Conservation (phyloP, 37 sponge, comb jelly and placozoan genomes). For the Eunapius fragilis region DNA sequence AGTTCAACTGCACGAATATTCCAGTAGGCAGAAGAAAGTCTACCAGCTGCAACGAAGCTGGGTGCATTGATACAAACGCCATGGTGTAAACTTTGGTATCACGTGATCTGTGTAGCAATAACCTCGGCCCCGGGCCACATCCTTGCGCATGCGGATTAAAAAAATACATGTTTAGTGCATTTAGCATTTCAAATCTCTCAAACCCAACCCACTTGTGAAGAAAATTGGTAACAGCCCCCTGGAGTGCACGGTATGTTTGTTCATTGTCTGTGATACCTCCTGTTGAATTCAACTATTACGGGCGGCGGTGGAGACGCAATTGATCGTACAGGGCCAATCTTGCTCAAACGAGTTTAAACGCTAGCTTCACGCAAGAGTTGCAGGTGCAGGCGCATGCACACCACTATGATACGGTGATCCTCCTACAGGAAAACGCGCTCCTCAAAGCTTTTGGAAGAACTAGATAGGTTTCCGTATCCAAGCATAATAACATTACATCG, state of each 20-base stretch:
- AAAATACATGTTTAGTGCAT: not conserved
- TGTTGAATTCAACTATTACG: not conserved
- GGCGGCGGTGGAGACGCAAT: too few relatives aligned
- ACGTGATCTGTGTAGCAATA: not conserved
- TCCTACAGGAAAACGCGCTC: not conserved
- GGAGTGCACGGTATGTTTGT: not conserved
- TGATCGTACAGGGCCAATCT: too few relatives aligned
- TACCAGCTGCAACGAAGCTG: conserved; percentile 15
- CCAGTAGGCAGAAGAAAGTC: conserved; percentile 88
- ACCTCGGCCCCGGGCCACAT: not conserved
- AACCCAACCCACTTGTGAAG: not conserved
- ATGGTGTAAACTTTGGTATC: not conserved
- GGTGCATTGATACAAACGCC: not conserved
- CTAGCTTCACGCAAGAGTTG: too few relatives aligned
- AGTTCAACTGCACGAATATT: conserved; percentile 56
- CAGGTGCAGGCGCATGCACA: not conserved
- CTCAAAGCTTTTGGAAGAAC: too few relatives aligned
- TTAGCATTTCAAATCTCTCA: not conserved
- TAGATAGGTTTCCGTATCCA: too few relatives aligned
- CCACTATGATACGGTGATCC: not conserved
- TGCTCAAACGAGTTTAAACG: too few relatives aligned
- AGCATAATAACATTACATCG: too few relatives aligned
- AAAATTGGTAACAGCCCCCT: not conserved
- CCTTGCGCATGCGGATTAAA: conserved; percentile 1
- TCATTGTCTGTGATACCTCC: not conserved